Percentiles rank a stretch among this genome's conserved stretches.
These are phyloP conservation scores for Intellagama lesueurii DNA, from an alignment of 2,797 vertebrate genomes.

Conservation along the genomic window DNA sequence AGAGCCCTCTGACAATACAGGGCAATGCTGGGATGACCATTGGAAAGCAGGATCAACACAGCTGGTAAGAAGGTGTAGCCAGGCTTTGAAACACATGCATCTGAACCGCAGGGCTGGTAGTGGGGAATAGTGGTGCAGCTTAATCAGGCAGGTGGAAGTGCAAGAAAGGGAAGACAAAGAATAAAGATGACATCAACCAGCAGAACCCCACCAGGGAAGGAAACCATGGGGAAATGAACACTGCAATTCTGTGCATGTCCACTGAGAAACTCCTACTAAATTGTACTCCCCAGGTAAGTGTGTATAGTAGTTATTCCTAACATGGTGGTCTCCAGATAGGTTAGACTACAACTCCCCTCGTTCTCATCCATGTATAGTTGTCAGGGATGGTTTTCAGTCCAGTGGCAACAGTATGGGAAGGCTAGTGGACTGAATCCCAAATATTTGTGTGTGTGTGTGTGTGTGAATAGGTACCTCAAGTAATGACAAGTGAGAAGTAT, in stretches of 20 bases:
- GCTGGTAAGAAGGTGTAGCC: too few species aligned
- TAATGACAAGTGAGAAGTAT: too few species aligned
- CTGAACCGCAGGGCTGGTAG: not conserved
- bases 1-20: not conserved
- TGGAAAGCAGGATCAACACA: not conserved
- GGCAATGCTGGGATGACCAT: not conserved
- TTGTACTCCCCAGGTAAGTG: not conserved
- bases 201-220: not conserved
- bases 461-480: not conserved
- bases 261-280: not conserved
- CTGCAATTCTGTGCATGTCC: not conserved
- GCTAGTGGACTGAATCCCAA: not conserved
- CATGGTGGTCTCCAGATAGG: not conserved
- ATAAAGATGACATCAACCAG: constrained; percentile 8
- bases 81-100: not conserved
- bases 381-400: not conserved
- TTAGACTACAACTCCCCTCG: not conserved
- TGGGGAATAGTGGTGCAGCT: not conserved
- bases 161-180: not conserved
- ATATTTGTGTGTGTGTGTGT: not conserved
- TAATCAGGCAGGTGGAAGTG: constrained; percentile 2
- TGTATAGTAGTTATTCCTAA: not conserved
- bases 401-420: not conserved
- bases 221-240: not conserved
- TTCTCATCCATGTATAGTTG: not conserved